phyloP scores from a whole-genome alignment of 1,140 invertebrate genomes.

The Arctopsyche grandis region DNA sequence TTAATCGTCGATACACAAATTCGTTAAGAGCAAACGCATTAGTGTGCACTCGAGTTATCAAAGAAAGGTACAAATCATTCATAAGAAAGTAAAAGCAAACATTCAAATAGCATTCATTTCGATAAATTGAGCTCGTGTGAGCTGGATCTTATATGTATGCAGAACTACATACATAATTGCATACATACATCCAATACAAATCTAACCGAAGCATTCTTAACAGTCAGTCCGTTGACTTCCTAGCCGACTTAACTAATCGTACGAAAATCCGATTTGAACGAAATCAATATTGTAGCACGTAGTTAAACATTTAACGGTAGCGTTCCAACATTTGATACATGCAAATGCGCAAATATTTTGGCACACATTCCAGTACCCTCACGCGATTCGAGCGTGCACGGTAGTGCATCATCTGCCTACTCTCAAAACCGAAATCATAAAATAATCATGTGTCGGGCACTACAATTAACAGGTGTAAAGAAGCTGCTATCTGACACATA shows the following conservation, averaged over 20 bases:
- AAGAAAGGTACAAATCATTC: constrained; percentile 22
- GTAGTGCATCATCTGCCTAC: neutral
- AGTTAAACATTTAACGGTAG: neutral
- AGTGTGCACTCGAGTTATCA: constrained; percentile 32
- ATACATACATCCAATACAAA: no score
- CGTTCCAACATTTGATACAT: neutral
- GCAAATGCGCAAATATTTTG: constrained; percentile 10
- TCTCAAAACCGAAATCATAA: neutral
- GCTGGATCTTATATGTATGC: no score
- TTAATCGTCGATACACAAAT: constrained; percentile 6
- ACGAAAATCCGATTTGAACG: no score
- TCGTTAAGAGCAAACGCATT: constrained; percentile 32
- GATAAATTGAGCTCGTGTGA: no score
- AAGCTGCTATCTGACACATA: no score
- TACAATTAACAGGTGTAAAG: no score
- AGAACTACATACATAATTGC: no score
- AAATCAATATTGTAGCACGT: no score
- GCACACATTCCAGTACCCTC: neutral
- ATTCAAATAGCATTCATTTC: neutral
- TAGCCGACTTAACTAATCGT: no score
- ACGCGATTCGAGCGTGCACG: neutral
- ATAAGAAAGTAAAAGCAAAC: neutral
- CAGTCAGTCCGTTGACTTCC: no score
- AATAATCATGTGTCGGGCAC: no score
- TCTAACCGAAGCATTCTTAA: no score